These are phyloP conservation scores for Himalopsyche anomala DNA, from an alignment of 2,888 invertebrate species.

Conservation along the genomic window DNA sequence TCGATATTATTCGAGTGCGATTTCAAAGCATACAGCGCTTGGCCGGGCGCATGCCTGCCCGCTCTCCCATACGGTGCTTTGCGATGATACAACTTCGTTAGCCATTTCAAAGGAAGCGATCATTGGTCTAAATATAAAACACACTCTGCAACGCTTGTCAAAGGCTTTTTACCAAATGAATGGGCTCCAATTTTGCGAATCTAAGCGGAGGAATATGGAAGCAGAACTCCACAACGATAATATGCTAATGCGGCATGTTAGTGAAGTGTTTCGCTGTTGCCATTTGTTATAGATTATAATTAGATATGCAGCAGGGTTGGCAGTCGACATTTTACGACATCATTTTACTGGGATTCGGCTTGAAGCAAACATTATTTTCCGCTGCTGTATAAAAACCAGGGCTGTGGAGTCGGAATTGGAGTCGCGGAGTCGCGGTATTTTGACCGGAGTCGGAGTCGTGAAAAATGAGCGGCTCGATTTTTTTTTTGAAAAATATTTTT, in stretches of 20 bases:
- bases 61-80: background rate
- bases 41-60: background rate
- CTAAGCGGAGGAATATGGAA: background rate
- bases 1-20: conserved; percentile 3
- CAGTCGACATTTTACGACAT: no score
- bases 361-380: no score
- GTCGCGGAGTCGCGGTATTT: no score
- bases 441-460: no score
- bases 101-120: conserved; percentile 43
- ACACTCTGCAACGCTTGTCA: conserved; percentile 44
- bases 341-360: no score
- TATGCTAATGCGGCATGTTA: conserved; percentile 5
- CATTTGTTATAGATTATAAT: background rate
- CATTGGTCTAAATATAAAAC: conserved; percentile 48
- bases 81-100: conserved; percentile 39
- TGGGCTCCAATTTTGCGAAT: conserved; percentile 41
- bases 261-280: background rate
- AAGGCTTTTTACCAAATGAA: conserved; percentile 51
- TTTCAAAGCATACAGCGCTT: conserved; percentile 13
- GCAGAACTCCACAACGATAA: background rate
- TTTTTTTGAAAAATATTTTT: no score
- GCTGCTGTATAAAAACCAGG: no score
- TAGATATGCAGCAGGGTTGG: no score
- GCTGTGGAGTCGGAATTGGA: no score
- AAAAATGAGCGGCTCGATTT: no score